These are phyloP conservation scores for Crocallis elinguaria DNA, from an alignment of 2,888 invertebrate genomes.

Conservation along the genomic window DNA sequence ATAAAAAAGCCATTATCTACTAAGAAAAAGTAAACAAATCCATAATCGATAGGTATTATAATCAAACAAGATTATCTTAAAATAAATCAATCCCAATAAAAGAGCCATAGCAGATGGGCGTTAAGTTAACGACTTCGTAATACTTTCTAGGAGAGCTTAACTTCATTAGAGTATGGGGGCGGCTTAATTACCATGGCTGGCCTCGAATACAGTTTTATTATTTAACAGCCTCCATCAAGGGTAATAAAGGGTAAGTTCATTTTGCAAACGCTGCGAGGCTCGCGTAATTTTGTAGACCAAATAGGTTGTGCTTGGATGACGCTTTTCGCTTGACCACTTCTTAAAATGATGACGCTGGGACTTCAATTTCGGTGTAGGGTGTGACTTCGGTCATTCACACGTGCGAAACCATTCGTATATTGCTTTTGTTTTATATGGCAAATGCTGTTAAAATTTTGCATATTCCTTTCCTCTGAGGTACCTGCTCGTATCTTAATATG, in stretches of 20 bases:
- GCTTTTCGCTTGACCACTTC: constrained; percentile 28
- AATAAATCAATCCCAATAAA: constrained; percentile 5
- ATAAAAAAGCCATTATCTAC: neutral
- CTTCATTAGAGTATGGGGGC: constrained; percentile 31
- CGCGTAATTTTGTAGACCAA: constrained; percentile 26
- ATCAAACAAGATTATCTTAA: neutral
- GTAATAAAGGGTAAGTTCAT: constrained; percentile 64
- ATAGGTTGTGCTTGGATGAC: constrained; percentile 26
- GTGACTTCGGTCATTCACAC: neutral
- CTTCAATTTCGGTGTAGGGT: too few relatives aligned
- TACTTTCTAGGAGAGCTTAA: constrained; percentile 27
- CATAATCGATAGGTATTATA: neutral
- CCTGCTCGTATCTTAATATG: too few relatives aligned
- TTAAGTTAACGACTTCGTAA: constrained; percentile 22
- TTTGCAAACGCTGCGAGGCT: constrained; percentile 35
- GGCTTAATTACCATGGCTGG: constrained; percentile 43
- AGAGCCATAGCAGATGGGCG: constrained; percentile 2
- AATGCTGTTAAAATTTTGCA: too few relatives aligned
- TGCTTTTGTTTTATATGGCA: too few relatives aligned
- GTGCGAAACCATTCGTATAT: too few relatives aligned
- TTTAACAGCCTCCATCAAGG: constrained; percentile 59
- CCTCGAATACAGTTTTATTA: constrained; percentile 55
- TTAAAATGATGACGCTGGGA: too few relatives aligned
- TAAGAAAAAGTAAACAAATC: constrained; percentile 1
- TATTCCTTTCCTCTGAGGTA: too few relatives aligned